These are phyloP conservation scores for Mythimna lalbum DNA, from an alignment of 2,888 invertebrate genomes.

Conservation along the genomic window DNA sequence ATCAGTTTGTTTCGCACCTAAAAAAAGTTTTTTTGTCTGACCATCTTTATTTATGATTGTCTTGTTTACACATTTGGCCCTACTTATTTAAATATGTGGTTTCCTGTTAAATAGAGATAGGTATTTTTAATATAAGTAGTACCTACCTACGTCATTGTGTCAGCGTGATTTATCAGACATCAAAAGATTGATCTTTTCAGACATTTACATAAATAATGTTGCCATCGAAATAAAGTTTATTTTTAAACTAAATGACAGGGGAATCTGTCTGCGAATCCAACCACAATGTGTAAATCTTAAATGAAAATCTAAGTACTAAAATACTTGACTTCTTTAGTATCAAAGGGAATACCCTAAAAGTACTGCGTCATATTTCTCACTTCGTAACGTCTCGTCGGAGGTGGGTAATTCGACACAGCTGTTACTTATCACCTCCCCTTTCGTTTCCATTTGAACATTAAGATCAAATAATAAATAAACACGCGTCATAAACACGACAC, in stretches of 20 bases:
- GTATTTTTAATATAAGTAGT: not conserved
- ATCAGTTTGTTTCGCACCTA: slow-evolving; percentile 6
- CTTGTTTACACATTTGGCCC: not conserved
- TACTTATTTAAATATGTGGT: not conserved
- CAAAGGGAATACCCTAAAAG: not conserved
- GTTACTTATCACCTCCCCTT: slow-evolving; percentile 24
- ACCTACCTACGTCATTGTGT: too few species aligned
- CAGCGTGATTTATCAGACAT: too few species aligned
- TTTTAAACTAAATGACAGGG: too few species aligned
- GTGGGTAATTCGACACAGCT: slow-evolving; percentile 26
- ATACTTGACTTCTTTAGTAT: not conserved
- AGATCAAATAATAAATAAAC: slow-evolving; percentile 40
- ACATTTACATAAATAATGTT: too few species aligned
- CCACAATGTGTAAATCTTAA: not conserved
- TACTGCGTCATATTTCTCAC: not conserved
- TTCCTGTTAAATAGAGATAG: not conserved
- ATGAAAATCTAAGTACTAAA: not conserved
- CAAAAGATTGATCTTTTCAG: too few species aligned
- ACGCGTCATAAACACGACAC: slow-evolving; percentile 29
- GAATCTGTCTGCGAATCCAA: not conserved
- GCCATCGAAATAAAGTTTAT: too few species aligned
- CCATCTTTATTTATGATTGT: not conserved
- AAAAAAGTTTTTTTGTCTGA: not conserved
- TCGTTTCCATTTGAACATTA: slow-evolving; percentile 38
- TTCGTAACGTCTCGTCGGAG: not conserved